These are phyloP conservation scores for Aphelinus certus DNA, from an alignment of 1,140 invertebrate species.

Conservation along the genomic window DNA sequence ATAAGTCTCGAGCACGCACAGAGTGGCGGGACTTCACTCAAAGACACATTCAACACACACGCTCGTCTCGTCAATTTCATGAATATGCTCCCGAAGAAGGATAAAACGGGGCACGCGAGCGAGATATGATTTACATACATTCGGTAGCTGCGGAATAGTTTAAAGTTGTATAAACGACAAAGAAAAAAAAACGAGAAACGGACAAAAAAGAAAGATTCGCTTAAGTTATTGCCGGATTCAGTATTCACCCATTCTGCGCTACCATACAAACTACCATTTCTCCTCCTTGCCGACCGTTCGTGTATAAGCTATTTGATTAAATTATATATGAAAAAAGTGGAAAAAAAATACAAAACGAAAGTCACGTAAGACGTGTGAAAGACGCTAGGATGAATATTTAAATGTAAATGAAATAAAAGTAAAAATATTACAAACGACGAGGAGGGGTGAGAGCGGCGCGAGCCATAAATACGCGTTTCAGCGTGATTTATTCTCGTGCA, in stretches of 20 bases:
- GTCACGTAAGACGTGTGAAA: slow-evolving; percentile 26
- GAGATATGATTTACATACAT: slow-evolving; percentile 48
- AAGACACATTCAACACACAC: slow-evolving; percentile 40
- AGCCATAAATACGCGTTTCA: slow-evolving; percentile 31
- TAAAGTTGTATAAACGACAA: slow-evolving; percentile 35
- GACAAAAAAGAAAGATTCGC: slow-evolving; percentile 49
- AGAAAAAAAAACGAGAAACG: not conserved
- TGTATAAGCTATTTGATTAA: slow-evolving; percentile 25
- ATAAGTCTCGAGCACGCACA: slow-evolving; percentile 18
- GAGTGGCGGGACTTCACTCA: slow-evolving; percentile 12
- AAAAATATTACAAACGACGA: slow-evolving; percentile 8
- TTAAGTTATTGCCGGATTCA: slow-evolving; percentile 66
- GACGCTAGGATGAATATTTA: slow-evolving; percentile 39
- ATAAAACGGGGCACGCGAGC: slow-evolving; percentile 39
- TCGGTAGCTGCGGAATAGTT: slow-evolving; percentile 46
- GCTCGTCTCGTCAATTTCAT: slow-evolving; percentile 50
- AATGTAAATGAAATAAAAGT: slow-evolving; percentile 33
- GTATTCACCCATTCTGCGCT: slow-evolving; percentile 53
- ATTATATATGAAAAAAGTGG: not conserved
- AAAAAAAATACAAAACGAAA: slow-evolving; percentile 23
- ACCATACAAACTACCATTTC: slow-evolving; percentile 24
- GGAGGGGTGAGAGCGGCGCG: not conserved
- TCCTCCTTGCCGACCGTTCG: slow-evolving; percentile 35
- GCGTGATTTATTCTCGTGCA: slow-evolving; percentile 22
- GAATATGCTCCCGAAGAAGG: slow-evolving; percentile 43